A percentile compares a stretch with the other conserved stretches of the same genome.
Evolutionary conservation across 2,113 vertebrate species (phyloP).

Genomic region (Prionailurus viverrinus): DNA sequence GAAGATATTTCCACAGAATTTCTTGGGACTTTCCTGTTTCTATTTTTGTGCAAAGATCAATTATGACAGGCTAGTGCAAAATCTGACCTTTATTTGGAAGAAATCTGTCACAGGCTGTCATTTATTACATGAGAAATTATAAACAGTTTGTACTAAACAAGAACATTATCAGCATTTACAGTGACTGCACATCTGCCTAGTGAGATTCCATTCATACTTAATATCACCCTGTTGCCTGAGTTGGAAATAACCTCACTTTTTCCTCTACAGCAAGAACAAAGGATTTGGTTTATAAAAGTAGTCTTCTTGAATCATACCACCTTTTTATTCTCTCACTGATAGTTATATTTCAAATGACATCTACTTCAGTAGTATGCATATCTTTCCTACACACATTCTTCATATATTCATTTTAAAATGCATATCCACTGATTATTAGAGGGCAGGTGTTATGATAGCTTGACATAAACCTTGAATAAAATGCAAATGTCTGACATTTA

Average conservation of each 20-base stretch:
- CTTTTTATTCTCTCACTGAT: not conserved
- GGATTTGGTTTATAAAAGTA: not conserved
- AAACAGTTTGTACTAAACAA: constrained; percentile 60
- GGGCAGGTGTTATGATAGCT: not conserved
- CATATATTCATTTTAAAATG: not conserved
- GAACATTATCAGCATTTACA: not conserved
- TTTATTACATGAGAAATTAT: constrained; percentile 71
- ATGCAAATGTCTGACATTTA: constrained; percentile 20
- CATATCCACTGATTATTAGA: not conserved
- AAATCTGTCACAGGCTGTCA: constrained; percentile 73
- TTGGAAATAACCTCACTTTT: not conserved
- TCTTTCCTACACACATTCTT: not conserved
- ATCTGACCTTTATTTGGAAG: constrained; percentile 74
- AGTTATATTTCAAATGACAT: constrained; percentile 48
- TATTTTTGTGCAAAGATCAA: constrained; percentile 66
- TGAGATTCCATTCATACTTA: constrained; percentile 14
- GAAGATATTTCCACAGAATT: constrained; percentile 42
- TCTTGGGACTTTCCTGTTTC: constrained; percentile 11
- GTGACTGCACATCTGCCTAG: constrained; percentile 26
- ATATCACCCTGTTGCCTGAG: not conserved
- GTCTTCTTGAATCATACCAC: not conserved
- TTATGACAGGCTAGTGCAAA: constrained; percentile 59
- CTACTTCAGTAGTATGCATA: not conserved
- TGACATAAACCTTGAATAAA: constrained; percentile 29
- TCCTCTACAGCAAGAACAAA: not conserved